Evolutionary conservation across 2,888 invertebrate genomes (phyloP).

Genomic region (Dione vanillae): DNA sequence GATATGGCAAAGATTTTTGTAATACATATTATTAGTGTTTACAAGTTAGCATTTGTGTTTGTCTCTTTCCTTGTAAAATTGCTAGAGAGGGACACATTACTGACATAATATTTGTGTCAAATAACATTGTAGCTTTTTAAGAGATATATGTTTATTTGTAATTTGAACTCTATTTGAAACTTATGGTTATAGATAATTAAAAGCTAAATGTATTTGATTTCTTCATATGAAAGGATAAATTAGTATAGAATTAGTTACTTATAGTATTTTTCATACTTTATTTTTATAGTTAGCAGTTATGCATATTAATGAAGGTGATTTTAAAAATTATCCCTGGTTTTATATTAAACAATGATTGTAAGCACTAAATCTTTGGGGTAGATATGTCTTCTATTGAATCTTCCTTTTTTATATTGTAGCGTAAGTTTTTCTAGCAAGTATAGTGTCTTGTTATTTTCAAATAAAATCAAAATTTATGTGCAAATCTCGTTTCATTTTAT

Average conservation of each 20-base stretch:
- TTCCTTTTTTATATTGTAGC: conserved; percentile 41
- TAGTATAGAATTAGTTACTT: not conserved
- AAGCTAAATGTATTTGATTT: not conserved
- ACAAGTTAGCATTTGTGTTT: not conserved
- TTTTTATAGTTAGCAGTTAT: not conserved
- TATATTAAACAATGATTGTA: not conserved
- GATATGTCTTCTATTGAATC: conserved; percentile 13
- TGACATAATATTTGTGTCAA: not conserved
- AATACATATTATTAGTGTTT: not conserved
- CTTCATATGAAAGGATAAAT: not conserved
- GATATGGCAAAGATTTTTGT: not conserved
- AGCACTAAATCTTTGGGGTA: not conserved
- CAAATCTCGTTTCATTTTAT: conserved; percentile 29
- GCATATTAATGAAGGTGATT: not conserved
- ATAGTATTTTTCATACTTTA: conserved; percentile 5
- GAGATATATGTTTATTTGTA: conserved; percentile 1
- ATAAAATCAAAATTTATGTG: conserved; percentile 30
- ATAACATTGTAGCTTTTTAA: conserved; percentile 1
- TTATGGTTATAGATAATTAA: not conserved
- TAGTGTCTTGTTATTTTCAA: conserved; percentile 41
- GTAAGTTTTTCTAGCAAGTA: conserved; percentile 34
- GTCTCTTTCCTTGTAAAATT: not conserved
- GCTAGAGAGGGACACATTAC: not conserved
- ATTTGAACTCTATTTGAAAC: not conserved
- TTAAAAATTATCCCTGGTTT: not conserved